Percentiles rank a stretch among this genome's conserved stretches.
Evolutionary conservation across 2,113 vertebrate genomes (phyloP).

Genomic region (Sinocyclocheilus anophthalmus): DNA sequence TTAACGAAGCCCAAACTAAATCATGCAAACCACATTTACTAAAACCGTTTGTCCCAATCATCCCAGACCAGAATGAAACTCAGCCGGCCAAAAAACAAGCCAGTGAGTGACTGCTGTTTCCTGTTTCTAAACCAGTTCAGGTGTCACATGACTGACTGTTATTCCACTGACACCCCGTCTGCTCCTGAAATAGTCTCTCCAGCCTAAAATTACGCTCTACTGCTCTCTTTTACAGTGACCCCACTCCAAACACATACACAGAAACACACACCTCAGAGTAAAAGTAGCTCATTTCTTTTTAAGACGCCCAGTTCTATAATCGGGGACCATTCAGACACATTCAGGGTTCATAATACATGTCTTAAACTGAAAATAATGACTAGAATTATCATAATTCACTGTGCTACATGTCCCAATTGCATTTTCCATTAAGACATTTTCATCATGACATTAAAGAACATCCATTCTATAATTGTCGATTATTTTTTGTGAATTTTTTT

Average conservation of each 20-base stretch:
- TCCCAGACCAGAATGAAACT: neutral
- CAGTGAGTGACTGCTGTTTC: constrained; percentile 15
- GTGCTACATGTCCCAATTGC: neutral
- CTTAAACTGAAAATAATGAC: neutral
- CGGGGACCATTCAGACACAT: constrained; percentile 10
- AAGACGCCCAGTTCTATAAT: constrained; percentile 15
- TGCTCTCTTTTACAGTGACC: constrained; percentile 50
- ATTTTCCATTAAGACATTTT: no score
- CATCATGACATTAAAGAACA: no score
- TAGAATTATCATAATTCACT: neutral
- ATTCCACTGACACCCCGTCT: constrained; percentile 23
- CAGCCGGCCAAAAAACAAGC: neutral
- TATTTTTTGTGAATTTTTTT: neutral
- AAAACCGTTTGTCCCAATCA: neutral
- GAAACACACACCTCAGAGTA: constrained; percentile 14
- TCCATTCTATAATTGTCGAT: neutral
- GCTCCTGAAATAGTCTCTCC: constrained; percentile 51
- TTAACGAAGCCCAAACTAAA: constrained; percentile 1
- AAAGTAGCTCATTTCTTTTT: constrained; percentile 46
- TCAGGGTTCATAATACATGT: no score
- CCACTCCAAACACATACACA: constrained; percentile 42
- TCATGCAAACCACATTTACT: constrained; percentile 5
- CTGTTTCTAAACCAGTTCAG: constrained; percentile 25
- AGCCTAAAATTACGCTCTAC: constrained; percentile 49
- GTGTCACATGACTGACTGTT: constrained; percentile 38